phyloP scores from a whole-genome alignment of 1,140 invertebrate genomes.

The Stegodyphus mimosarum region DNA sequence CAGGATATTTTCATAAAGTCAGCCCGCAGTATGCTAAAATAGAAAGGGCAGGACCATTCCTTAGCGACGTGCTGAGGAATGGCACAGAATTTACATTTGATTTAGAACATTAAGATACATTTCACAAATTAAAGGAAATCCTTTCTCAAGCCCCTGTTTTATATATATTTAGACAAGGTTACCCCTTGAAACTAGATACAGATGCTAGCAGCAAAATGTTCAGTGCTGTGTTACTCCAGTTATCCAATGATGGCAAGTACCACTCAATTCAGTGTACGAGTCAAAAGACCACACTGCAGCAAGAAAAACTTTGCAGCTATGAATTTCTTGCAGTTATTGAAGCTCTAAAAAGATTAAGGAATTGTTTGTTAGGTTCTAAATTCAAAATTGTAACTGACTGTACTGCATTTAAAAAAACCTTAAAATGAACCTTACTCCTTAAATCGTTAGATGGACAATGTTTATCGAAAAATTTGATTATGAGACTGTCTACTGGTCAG shows the following conservation, averaged over 20 bases:
- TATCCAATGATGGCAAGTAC: slow-evolving; percentile 62
- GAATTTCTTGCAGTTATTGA: slow-evolving; percentile 15
- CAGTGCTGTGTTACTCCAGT: slow-evolving; percentile 70
- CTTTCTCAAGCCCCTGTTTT: slow-evolving; percentile 63
- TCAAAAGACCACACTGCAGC: slow-evolving; percentile 3
- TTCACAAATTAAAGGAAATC: slow-evolving; percentile 66
- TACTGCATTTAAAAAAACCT: too few relatives aligned
- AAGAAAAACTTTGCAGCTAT: slow-evolving; percentile 19
- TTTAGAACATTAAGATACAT: slow-evolving; percentile 65
- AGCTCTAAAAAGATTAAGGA: slow-evolving; percentile 16
- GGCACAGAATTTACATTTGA: slow-evolving; percentile 66
- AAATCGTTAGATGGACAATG: too few relatives aligned
- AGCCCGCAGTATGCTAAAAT: slow-evolving; percentile 64
- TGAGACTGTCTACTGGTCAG: too few relatives aligned
- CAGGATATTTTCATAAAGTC: slow-evolving; percentile 66
- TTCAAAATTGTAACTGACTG: too few relatives aligned
- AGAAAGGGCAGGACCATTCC: slow-evolving; percentile 64
- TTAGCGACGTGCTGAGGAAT: slow-evolving; percentile 68
- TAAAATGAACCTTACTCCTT: too few relatives aligned
- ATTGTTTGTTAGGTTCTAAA: too few relatives aligned
- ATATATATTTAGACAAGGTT: slow-evolving; percentile 62
- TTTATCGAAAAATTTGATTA: too few relatives aligned
- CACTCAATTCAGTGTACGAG: slow-evolving; percentile 1
- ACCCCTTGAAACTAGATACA: slow-evolving; percentile 14
- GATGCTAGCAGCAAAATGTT: slow-evolving; percentile 69